Evolutionary conservation across 2,888 invertebrate species (phyloP), one percentile per base, ranked within the genome.

Genomic region (Ormyrus pomaceus): DNA sequence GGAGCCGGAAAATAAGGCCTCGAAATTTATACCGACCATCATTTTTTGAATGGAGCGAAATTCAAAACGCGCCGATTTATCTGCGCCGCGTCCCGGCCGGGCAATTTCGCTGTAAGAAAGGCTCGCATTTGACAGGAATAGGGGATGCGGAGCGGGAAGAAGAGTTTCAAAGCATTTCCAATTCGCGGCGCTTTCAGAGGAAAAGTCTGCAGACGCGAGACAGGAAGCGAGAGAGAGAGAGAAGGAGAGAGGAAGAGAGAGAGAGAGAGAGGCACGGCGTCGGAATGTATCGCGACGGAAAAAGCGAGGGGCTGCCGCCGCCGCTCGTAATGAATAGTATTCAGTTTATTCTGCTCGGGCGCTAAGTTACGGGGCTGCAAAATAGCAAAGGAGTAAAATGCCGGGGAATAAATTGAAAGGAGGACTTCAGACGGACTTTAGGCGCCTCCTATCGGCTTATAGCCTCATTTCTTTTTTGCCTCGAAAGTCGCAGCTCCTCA

Each of bases 361-460:
- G 59, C 48, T 51, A 50, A 61, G 59, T 59, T 59, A 10, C 9
- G 50, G 71, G 51, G 13, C 55, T 73, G 55, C 45, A 55, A 64
- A 73, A 73, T 55, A n/a, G 61, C 72, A 55, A 73, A 73, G 64
- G 19, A 62, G 72, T 58, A 62, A 62, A 72, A 72, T 72, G 72
- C 72, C 62, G n/a, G 48, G 46, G 55, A 68, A 78, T 66, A 73
- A 68, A 78, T 72, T 68, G 72, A 68, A 78, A 78, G 69, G 68
- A 68, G 13, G 51, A 71, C 51, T 71, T 45, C 1, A 19, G 58
- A 19, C 64, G 45, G 65, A 64, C 51, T 61, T 68, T 48, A n/a
- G 48, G 62, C 13, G 50, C 50, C n/a, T 19, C 19, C 19, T 69
- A 69, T 69, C 69, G 69, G 69, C 70, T 62, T 55, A 62, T 55